Base-by-base conservation (phyloP, 2,113 vertebrate species). In the Bombycilla garrulus region DNA sequence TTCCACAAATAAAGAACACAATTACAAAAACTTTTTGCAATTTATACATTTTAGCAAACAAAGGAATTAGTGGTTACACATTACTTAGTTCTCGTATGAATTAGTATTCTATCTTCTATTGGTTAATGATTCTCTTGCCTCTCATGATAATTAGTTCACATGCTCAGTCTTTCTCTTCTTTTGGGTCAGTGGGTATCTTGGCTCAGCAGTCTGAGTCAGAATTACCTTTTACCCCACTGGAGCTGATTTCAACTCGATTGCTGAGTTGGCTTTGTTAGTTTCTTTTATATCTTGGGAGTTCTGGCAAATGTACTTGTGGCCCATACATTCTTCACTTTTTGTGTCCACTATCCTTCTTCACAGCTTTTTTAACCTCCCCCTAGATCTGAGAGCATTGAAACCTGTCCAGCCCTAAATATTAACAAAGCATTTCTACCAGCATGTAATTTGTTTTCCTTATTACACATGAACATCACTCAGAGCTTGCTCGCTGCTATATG, bases 81-180 rank as follows among this genome's bases (percentile, higher is more conserved):
- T 58, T 44, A 23, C 26, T 10, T 77, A 28, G 33, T 42, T 67
- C 5, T 51, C 9, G 45, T 53, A 26, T 28, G 44, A 60, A 33
- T 28, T 45, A 33, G 4, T 23, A 13, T 45, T 45, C 12, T 60
- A 6, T 45, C 18, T 38, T 69, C 15, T 45, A 10, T 45, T 44
- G 18, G 10, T 28, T 60, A 10, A 53, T 36, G 11, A 60, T 69
- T 60, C 26, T 60, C 33, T 67, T 0, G 0, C 12, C 18, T 60
- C 36, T 22, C 26, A 12, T 33, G 38, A 19, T 36, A 58, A 35
- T 22, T 36, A 22, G 25, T 36, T 77, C 26, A 45, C 9, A 19
- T 23, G 10, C 10, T 86, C 9, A 36, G 22, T 51, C 33, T 33
- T 60, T 67, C 26, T 51, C 36, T 67, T 33, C 26, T 50, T 58